A percentile compares a stretch with the other conserved stretches of the same genome.
Conservation (phyloP, 2,113 vertebrate species). For the Equus przewalskii region DNA sequence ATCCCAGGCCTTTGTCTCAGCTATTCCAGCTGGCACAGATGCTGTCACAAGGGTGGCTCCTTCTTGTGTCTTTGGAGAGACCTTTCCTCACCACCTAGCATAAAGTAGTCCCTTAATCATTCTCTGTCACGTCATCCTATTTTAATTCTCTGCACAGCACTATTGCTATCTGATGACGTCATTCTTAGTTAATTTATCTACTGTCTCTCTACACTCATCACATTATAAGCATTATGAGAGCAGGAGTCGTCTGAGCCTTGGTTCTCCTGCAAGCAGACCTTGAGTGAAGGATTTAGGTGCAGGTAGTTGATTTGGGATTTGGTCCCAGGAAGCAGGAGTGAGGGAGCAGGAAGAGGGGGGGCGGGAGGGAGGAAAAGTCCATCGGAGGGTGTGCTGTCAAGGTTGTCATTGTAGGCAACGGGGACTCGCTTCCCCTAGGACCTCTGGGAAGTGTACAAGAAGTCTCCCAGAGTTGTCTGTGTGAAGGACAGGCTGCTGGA, state of each 20-base stretch:
- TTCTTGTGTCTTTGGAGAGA: neutral
- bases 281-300: neutral
- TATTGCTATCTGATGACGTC: neutral
- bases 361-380: neutral
- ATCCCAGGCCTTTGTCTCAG: neutral
- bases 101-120: neutral
- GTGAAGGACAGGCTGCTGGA: neutral
- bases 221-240: neutral
- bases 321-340: neutral
- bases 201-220: neutral
- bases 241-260: neutral
- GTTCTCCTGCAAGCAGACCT: neutral
- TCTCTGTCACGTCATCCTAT: neutral
- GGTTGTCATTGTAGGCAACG: accelerated
- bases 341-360: neutral
- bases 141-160: neutral
- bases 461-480: neutral
- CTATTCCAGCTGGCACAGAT: too few relatives aligned
- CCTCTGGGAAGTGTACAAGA: accelerated
- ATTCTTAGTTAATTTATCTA: neutral
- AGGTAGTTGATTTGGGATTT: neutral
- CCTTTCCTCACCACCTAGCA: neutral
- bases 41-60: neutral
- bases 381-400: accelerated
- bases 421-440: neutral